These are phyloP conservation scores for Ancistrus triradiatus DNA, from an alignment of 2,113 vertebrate species.

Conservation along the genomic window DNA sequence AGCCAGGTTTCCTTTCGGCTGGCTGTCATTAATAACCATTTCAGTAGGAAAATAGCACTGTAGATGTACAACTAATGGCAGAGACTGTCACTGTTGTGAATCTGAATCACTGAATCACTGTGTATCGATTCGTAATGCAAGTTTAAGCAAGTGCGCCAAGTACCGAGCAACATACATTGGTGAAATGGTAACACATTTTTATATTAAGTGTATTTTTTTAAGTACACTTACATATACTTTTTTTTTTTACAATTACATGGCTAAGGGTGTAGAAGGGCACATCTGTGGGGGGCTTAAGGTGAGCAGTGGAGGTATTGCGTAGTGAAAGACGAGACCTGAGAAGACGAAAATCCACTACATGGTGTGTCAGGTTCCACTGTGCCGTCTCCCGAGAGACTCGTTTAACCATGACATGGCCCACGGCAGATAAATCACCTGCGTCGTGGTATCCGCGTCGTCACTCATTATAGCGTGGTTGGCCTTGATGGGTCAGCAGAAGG, in stretches of 20 bases:
- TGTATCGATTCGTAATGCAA: no score
- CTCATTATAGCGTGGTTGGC: constrained; percentile 55
- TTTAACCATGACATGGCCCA: constrained; percentile 49
- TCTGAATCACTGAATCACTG: no score
- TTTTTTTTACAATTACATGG: not conserved
- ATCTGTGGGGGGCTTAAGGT: constrained; percentile 34
- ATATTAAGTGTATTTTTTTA: no score
- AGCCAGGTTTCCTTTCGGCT: no score
- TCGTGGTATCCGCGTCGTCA: constrained; percentile 36
- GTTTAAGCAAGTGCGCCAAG: no score
- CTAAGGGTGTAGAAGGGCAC: constrained; percentile 25
- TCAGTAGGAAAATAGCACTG: no score
- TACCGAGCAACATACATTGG: no score
- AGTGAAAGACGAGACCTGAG: constrained; percentile 34
- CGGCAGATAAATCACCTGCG: constrained; percentile 53
- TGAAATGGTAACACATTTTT: no score
- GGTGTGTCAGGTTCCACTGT: constrained; percentile 42
- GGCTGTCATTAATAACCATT: no score
- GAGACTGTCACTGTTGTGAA: no score
- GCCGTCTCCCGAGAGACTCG: constrained; percentile 53
- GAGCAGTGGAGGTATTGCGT: constrained; percentile 28
- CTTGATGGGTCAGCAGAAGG: constrained; percentile 31
- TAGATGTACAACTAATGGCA: no score
- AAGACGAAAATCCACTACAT: constrained; percentile 33
- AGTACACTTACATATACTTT: no score